Conservation (phyloP, 1,140 invertebrate genomes). For the Lasioglossum albipes region DNA sequence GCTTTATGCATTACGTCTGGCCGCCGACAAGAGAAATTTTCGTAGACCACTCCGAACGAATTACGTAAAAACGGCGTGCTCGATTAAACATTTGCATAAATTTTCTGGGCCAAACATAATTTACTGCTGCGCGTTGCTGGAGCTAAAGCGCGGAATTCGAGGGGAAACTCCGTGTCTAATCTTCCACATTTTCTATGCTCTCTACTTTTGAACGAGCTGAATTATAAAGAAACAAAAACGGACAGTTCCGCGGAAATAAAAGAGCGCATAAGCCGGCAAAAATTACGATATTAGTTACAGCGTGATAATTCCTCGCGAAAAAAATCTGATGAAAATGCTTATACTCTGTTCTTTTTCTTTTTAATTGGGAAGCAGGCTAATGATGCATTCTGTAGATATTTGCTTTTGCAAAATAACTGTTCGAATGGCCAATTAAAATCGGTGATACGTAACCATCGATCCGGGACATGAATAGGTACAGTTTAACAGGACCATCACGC, state of each 20-base stretch:
- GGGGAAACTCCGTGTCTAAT: neutral
- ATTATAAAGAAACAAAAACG: neutral
- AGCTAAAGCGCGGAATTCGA: neutral
- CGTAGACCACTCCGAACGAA: neutral
- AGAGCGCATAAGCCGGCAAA: no score
- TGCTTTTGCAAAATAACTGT: no score
- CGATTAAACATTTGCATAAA: constrained; percentile 12
- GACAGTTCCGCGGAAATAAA: neutral
- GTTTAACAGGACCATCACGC: no score
- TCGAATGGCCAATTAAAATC: no score
- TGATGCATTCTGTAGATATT: no score
- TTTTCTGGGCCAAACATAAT: constrained; percentile 7
- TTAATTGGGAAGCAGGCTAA: no score
- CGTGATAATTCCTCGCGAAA: no score
- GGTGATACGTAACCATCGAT: no score
- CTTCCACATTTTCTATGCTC: neutral
- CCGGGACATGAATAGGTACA: no score
- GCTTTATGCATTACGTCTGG: constrained; percentile 34
- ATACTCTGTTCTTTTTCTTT: no score
- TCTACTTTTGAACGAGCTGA: neutral
- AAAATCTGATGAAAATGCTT: no score
- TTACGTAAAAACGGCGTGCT: neutral
- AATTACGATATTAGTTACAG: no score
- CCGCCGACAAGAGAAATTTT: constrained; percentile 1
- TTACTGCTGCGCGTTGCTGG: neutral